Percentiles rank a stretch among this genome's conserved stretches.
Evolutionary conservation across 2,797 vertebrate genomes (phyloP).

Genomic region (Zenarchopterus dispar): DNA sequence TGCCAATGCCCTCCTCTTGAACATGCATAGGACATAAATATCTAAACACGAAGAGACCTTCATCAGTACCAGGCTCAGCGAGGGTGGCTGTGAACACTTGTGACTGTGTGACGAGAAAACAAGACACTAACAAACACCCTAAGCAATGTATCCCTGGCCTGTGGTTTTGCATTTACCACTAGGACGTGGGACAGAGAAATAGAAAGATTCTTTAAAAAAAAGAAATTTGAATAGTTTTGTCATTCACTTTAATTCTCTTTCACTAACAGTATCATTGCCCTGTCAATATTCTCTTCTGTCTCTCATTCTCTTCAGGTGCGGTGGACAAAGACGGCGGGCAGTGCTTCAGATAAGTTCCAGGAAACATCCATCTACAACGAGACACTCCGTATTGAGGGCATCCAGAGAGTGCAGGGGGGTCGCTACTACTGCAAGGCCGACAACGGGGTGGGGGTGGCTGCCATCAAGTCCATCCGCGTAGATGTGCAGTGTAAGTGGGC

Average conservation of each 20-base stretch:
- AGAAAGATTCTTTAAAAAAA: neutral
- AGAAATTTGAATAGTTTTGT: constrained; percentile 27
- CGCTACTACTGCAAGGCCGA: constrained; percentile 99
- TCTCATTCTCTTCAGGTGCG: constrained; percentile 84
- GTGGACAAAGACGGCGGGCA: constrained; percentile 98
- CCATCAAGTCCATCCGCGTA: constrained; percentile 99
- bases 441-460: constrained; percentile 97
- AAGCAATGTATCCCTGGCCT: too few species aligned
- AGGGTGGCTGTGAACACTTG: too few species aligned
- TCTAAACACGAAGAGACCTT: too few species aligned
- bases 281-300: constrained; percentile 19
- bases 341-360: constrained; percentile 97
- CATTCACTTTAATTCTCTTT: constrained; percentile 19
- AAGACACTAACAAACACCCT: too few species aligned
- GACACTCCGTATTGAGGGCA: constrained; percentile 92
- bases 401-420: constrained; percentile 94
- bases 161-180: neutral
- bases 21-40: too few species aligned
- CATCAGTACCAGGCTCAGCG: too few species aligned
- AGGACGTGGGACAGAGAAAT: neutral
- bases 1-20: too few species aligned
- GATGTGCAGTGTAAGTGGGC: constrained; percentile 99
- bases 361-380: constrained; percentile 98
- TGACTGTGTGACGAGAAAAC: too few species aligned
- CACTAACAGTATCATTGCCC: constrained; percentile 21